A percentile compares a stretch with the other conserved stretches of the same genome.
These are phyloP conservation scores for Cryptoblepharus egeriae DNA, from an alignment of 2,797 vertebrate species.

Conservation along the genomic window DNA sequence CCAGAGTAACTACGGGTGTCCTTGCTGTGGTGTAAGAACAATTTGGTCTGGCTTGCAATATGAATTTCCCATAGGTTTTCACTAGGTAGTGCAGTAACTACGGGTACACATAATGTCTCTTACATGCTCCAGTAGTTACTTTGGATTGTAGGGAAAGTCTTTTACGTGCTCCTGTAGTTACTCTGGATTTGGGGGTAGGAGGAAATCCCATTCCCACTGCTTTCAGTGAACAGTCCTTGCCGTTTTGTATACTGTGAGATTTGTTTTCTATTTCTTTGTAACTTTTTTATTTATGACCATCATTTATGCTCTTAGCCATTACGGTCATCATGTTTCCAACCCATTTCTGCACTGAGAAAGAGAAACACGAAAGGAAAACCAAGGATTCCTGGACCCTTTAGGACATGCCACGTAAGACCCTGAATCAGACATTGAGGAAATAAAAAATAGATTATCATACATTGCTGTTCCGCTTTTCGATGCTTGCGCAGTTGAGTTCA, in stretches of 20 bases:
- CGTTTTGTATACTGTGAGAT: not conserved
- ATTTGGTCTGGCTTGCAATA: too few relatives aligned
- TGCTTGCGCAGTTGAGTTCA: slow-evolving; percentile 51
- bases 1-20: too few relatives aligned
- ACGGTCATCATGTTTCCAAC: not conserved
- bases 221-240: not conserved
- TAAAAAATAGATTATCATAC: slow-evolving; percentile 31
- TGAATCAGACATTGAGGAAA: slow-evolving; percentile 51
- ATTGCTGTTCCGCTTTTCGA: slow-evolving; percentile 40
- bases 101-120: too few relatives aligned
- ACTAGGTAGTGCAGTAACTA: too few relatives aligned
- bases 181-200: too few relatives aligned
- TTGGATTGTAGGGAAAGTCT: too few relatives aligned
- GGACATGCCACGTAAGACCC: not conserved
- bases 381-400: slow-evolving; percentile 7
- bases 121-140: too few relatives aligned
- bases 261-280: not conserved
- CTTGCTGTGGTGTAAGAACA: too few relatives aligned
- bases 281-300: not conserved
- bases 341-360: slow-evolving; percentile 28
- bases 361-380: slow-evolving; percentile 50
- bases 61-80: too few relatives aligned
- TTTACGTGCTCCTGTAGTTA: too few relatives aligned
- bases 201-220: not conserved
- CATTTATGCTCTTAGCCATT: not conserved